phyloP scores from a whole-genome alignment of 2,113 vertebrate genomes.

The Pluvianellus socialis region DNA sequence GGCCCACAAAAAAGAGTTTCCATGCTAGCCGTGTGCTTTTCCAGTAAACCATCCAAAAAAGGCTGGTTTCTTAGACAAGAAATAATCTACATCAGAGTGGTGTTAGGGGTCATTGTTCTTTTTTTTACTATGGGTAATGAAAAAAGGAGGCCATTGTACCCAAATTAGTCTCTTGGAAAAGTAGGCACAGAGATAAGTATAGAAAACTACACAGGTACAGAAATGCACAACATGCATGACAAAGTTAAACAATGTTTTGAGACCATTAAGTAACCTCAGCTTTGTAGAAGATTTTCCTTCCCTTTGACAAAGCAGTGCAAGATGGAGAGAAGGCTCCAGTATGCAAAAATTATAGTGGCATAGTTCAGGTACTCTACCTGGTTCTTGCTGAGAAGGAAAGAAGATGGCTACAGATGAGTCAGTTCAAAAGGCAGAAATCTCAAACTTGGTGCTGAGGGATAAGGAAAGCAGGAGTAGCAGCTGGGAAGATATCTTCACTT shows the following conservation, averaged over 20 bases:
- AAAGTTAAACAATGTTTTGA: background rate
- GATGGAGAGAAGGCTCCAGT: background rate
- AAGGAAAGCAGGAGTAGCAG: background rate
- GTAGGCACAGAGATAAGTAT: rapidly evolving
- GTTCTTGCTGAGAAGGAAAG: background rate
- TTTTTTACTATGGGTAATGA: background rate
- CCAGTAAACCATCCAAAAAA: background rate
- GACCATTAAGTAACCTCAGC: background rate
- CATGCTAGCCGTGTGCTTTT: background rate
- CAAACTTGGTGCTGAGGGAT: background rate
- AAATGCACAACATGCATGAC: rapidly evolving
- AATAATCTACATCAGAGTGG: rapidly evolving
- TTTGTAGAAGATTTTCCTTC: background rate
- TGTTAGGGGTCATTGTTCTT: background rate
- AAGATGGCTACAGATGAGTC: background rate
- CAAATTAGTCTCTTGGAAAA: background rate
- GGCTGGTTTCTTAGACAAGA: background rate
- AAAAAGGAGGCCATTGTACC: rapidly evolving
- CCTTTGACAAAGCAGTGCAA: background rate
- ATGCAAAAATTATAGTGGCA: background rate
- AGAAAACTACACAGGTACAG: rapidly evolving
- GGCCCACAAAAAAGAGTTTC: background rate
- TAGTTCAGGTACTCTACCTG: background rate
- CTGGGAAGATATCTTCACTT: slow-evolving; percentile 4
- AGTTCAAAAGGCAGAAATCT: background rate